Base-by-base conservation (phyloP, 2,797 vertebrate genomes). In the Sciaenops ocellatus region DNA sequence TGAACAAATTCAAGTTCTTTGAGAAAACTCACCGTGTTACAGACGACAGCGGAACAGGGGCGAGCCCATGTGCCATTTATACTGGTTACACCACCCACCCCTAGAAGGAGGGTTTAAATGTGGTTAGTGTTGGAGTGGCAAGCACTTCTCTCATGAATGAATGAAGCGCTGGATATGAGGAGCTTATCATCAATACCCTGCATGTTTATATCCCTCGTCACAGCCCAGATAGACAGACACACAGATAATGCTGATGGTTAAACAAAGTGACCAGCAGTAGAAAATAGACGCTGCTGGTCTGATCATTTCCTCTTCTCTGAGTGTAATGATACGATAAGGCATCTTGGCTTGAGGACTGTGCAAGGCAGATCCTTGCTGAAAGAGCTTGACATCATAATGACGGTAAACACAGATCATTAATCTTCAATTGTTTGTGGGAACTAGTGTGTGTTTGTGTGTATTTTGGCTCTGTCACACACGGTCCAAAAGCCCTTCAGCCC, bases 311-410 rank as follows among this genome's bases (percentile, higher is more conserved):
- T 66, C 48, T 61, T 44, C 12, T 76, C 16, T 5, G 4, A 61
- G 65, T 84, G 46, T 60, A 76, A 79, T 82, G 69, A 84, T 68
- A 78, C 60, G 83, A 79, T 66, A 73, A 72, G 71, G 63, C 54
- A 15, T 56, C 55, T 57, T 73, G 75, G 76, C 82, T 60, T 0
- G 1, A 61, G 62, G 68, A 42, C 46, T 46, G 48, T 48, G 52
- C 24, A 1, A 42, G 77, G 83, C 80, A 83, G 48, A 80, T 74
- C 22, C 63, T 22, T 76, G 64, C 77, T 83, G 63, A 83, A 69
- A 76, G 73, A 76, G 76, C 72, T 83, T 51, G 78, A 69, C 81
- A 68, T 82, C 74, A 51, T 80, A 80, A 86, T 85, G 84, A 83
- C 4, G 48, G 63, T 75, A 77, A 88, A 82, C 20, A 20, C 60